Evolutionary conservation across 2,888 invertebrate genomes (phyloP), one percentile per base, ranked within the genome.

Genomic region (Stenchaetothrips biformis): DNA sequence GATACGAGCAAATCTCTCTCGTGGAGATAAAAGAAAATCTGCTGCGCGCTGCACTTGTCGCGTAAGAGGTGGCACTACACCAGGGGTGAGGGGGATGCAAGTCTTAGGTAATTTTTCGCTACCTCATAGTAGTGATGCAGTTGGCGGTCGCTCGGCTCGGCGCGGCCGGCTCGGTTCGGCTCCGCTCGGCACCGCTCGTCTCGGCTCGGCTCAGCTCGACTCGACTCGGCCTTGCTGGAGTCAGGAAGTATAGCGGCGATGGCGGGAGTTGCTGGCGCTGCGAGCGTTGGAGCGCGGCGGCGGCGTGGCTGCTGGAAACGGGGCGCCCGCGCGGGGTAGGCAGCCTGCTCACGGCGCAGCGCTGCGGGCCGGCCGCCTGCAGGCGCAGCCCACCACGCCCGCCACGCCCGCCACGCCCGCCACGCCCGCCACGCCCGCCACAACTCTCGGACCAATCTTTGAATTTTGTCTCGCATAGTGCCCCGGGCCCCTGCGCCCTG

Each of bases 151-250:
- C 53, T 53, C 16, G 53, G 9, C 53, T 18, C 53, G 53, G 53
- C 53, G 8, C 53, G 53, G 53, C 13, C 53, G 53, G 53, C 53
- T 53, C 53, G 53, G 53, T 13, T 53, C 53, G 53, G 53, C 53
- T 18, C 53, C 0, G 53, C 53, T 13, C 9, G 53, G 16, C 53
- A 3, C 53, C 13, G 53, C 53, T 18, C 53, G 53, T 9, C 53
- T 53, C 13, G 53, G 18, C 53, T 53, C 53, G 37, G 37, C 37
- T 37, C 37, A n/a, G n/a, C n/a, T 37, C 37, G 67, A 21, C 67
- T 21, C 21, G 53, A 25, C 67, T 25, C 25, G 67, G 67, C 67
- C 67, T 74, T 74, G 67, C 67, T 25, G 25, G 67, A 74, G 67
- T 8, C 67, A 74, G 67, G 67, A 74, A 74, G 67, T 74, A 25